Percentiles rank a stretch among this genome's conserved stretches.
These are phyloP conservation scores for Lophochroa leadbeateri DNA, from an alignment of 2,113 vertebrate species.

Conservation along the genomic window DNA sequence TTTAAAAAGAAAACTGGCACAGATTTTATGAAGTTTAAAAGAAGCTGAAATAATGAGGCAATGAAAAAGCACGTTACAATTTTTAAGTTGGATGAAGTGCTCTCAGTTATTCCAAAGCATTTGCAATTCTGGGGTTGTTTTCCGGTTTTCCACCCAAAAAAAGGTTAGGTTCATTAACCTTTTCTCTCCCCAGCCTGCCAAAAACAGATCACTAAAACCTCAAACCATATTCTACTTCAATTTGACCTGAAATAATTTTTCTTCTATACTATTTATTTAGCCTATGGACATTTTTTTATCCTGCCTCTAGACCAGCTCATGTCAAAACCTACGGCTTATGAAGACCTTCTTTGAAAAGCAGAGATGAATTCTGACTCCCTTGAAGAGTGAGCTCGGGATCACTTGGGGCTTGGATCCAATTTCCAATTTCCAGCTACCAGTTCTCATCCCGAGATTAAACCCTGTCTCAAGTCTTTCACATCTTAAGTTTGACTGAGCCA, in stretches of 20 bases:
- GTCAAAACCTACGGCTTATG: neutral
- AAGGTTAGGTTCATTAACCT: neutral
- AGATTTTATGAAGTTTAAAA: neutral
- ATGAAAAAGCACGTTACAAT: neutral
- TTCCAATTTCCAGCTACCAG: neutral
- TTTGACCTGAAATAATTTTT: neutral
- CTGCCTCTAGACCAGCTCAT: neutral
- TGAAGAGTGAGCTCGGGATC: neutral
- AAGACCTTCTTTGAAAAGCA: neutral
- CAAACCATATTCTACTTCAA: neutral
- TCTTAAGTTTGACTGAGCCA: neutral
- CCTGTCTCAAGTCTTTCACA: neutral
- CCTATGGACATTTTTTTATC: neutral
- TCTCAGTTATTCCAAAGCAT: neutral
- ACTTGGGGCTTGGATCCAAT: neutral
- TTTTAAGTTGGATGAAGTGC: neutral
- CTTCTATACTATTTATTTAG: neutral
- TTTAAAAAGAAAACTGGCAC: constrained; percentile 15
- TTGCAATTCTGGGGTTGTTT: neutral
- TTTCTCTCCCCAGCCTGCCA: neutral
- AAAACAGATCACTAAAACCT: neutral
- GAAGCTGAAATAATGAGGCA: neutral
- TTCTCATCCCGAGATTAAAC: neutral
- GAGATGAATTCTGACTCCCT: neutral
- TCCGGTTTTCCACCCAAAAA: neutral